These are phyloP conservation scores for Paracanthobrama guichenoti DNA, from an alignment of 2,113 vertebrate species.

Conservation along the genomic window DNA sequence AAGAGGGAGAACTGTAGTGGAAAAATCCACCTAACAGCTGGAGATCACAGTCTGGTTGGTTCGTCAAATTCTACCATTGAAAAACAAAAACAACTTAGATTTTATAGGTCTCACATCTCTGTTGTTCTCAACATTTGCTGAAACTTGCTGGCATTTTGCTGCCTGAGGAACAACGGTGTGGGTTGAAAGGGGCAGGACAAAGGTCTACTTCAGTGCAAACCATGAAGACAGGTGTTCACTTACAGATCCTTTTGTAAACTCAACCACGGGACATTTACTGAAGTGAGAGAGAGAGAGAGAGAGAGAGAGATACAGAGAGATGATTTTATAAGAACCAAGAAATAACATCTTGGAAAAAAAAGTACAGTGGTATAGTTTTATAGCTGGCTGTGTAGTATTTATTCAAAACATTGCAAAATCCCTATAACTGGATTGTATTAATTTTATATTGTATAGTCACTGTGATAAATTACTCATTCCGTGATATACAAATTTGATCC, in stretches of 20 bases:
- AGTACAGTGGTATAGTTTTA: too few species aligned
- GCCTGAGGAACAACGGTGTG: constrained; percentile 5
- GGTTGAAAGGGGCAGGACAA: constrained; percentile 2
- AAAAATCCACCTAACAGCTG: not conserved
- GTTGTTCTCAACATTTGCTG: not conserved
- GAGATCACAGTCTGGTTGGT: not conserved
- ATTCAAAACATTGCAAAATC: not conserved
- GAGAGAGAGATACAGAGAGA: too few species aligned
- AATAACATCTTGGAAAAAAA: not conserved
- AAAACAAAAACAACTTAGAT: not conserved
- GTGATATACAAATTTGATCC: too few species aligned
- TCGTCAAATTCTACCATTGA: not conserved
- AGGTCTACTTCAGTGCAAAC: not conserved
- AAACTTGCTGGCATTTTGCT: not conserved
- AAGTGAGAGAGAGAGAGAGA: not conserved
- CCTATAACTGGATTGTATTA: not conserved
- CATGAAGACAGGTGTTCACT: constrained; percentile 40
- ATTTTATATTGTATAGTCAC: too few species aligned
- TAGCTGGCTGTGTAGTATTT: not conserved
- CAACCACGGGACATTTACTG: not conserved
- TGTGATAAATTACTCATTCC: too few species aligned
- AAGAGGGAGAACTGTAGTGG: not conserved
- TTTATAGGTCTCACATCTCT: not conserved
- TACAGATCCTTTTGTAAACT: not conserved
- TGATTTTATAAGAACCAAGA: not conserved